phyloP scores from a whole-genome alignment of 1,140 invertebrate species.

The Brachionus plicatilis region DNA sequence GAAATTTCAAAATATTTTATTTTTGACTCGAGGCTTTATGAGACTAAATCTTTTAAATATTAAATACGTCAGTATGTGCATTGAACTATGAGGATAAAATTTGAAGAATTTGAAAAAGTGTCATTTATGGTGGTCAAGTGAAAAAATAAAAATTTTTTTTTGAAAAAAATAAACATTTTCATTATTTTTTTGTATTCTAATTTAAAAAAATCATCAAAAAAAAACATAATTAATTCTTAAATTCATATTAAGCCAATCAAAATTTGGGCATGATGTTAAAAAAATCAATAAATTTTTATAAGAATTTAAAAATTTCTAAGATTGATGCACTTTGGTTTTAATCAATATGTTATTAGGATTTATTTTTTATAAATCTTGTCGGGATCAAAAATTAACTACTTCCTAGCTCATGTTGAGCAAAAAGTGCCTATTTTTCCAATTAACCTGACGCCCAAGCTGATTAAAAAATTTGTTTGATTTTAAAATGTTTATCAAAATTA shows the following conservation, averaged over 20 bases:
- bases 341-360: neutral
- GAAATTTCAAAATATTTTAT: too few species aligned
- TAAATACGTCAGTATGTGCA: too few species aligned
- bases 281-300: slow-evolving; percentile 33
- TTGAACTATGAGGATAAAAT: too few species aligned
- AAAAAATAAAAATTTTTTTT: neutral
- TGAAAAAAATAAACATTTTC: too few species aligned
- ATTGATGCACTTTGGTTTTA: slow-evolving; percentile 26
- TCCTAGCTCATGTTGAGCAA: neutral
- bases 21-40: too few species aligned
- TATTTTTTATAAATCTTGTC: neutral
- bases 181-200: neutral
- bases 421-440: neutral
- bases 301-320: neutral
- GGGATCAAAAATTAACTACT: neutral
- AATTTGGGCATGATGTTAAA: neutral
- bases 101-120: too few species aligned
- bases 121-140: neutral
- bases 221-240: slow-evolving; percentile 7
- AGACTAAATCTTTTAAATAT: too few species aligned
- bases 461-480: slow-evolving; percentile 18
- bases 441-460: neutral
- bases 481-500: slow-evolving; percentile 30
- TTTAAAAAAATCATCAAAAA: neutral
- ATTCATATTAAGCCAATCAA: neutral